A percentile compares a stretch with the other conserved stretches of the same genome.
Conservation (phyloP, 2,888 invertebrate genomes). For the Coelinius sp. region DNA sequence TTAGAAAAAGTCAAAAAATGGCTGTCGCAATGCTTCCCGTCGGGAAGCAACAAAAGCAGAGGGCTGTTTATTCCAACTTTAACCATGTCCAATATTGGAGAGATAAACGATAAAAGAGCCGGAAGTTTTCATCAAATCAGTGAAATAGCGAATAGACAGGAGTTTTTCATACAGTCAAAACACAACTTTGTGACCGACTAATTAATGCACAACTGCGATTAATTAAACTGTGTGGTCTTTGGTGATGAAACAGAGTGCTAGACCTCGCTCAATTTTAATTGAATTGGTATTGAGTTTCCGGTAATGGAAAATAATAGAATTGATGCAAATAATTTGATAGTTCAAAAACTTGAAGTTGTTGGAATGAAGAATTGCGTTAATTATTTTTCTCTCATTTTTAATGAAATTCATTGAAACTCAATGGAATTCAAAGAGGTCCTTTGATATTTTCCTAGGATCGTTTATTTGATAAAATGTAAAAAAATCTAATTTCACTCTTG, state of each 20-base stretch:
- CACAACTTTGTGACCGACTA: background rate
- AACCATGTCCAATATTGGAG: background rate
- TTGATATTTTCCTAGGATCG: no score
- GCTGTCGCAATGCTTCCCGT: no score
- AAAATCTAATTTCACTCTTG: no score
- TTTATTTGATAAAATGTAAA: no score
- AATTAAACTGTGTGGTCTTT: slow-evolving; percentile 1
- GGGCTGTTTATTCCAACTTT: background rate
- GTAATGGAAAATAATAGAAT: background rate
- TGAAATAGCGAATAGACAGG: background rate
- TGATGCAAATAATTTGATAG: background rate
- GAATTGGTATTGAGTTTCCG: background rate
- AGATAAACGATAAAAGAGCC: background rate
- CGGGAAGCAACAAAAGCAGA: no score
- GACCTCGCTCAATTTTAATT: background rate
- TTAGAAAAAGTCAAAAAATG: no score
- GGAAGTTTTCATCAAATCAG: background rate
- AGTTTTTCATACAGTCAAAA: background rate
- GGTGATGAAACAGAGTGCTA: background rate
- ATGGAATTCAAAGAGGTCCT: no score
- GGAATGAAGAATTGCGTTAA: no score
- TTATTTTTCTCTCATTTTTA: no score
- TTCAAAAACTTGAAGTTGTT: background rate
- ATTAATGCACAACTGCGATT: background rate
- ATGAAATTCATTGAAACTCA: no score